Conservation (phyloP, 2,888 invertebrate genomes). For the Caenorhabditis japonica region DNA sequence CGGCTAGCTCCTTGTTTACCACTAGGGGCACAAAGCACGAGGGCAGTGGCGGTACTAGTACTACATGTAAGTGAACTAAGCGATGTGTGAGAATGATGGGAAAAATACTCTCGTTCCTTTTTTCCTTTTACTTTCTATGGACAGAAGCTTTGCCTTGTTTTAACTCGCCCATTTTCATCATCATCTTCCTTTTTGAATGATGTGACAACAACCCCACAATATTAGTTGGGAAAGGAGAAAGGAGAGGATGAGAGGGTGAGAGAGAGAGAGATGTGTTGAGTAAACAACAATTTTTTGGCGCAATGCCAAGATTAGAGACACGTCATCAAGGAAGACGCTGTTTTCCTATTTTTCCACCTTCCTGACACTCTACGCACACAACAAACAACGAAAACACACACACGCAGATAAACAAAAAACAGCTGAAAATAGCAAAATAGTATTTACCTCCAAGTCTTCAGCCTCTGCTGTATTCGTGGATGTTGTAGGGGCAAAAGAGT, state of each 20-base stretch:
- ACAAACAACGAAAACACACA: background rate
- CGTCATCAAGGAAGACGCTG: conserved; percentile 6
- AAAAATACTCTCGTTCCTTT: too few species aligned
- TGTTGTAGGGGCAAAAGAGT: conserved; percentile 46
- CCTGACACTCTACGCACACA: background rate
- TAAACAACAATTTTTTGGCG: conserved; percentile 34
- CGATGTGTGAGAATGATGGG: too few species aligned
- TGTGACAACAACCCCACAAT: conserved; percentile 45
- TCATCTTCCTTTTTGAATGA: conserved; percentile 26
- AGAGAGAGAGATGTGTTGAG: conserved; percentile 4
- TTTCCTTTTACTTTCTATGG: too few species aligned
- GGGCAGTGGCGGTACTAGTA: conserved; percentile 40
- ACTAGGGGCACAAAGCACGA: conserved; percentile 4
- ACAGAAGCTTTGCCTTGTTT: conserved; percentile 15
- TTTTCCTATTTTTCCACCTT: background rate
- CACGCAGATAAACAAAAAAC: background rate
- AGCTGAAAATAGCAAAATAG: background rate
- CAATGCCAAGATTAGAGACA: conserved; percentile 31
- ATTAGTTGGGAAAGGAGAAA: conserved; percentile 24
- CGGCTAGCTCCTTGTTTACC: conserved; percentile 41
- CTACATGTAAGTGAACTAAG: too few species aligned
- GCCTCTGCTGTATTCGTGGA: conserved; percentile 45
- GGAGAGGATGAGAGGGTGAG: conserved; percentile 7
- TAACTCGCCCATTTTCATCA: background rate
- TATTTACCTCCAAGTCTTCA: conserved; percentile 41